Evolutionary conservation across 2,888 invertebrate species (phyloP).

Genomic region (Agelastica alni): DNA sequence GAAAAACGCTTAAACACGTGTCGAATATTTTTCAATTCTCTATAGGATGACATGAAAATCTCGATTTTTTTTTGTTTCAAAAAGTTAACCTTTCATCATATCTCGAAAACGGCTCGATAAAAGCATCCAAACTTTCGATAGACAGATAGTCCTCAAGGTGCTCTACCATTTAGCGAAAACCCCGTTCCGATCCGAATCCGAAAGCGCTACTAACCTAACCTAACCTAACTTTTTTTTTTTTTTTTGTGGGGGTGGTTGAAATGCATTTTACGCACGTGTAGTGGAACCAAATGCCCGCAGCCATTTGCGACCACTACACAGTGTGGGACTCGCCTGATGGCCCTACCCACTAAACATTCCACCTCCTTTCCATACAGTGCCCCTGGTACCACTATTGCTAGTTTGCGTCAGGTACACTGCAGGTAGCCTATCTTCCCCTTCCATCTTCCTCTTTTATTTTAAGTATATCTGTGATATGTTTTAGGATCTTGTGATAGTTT

Average conservation of each 20-base stretch:
- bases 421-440: not conserved
- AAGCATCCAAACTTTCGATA: no score
- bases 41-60: no score
- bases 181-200: no score
- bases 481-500: not conserved
- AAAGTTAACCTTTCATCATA: no score
- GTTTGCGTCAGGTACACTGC: not conserved
- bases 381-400: not conserved
- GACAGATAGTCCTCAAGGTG: no score
- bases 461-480: not conserved
- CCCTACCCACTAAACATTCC: not conserved
- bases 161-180: no score
- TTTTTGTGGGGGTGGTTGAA: not conserved
- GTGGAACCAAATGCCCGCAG: not conserved
- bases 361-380: not conserved
- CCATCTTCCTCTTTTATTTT: not conserved
- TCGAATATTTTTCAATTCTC: no score
- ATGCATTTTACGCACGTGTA: not conserved
- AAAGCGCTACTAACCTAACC: slow-evolving; percentile 2
- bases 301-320: no score
- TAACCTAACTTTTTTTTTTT: not conserved
- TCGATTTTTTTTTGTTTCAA: no score
- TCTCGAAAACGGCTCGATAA: no score
- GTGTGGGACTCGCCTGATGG: not conserved
- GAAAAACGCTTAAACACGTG: no score